Conservation (phyloP, 2,888 invertebrate genomes). For the Dendrolimus houi region DNA sequence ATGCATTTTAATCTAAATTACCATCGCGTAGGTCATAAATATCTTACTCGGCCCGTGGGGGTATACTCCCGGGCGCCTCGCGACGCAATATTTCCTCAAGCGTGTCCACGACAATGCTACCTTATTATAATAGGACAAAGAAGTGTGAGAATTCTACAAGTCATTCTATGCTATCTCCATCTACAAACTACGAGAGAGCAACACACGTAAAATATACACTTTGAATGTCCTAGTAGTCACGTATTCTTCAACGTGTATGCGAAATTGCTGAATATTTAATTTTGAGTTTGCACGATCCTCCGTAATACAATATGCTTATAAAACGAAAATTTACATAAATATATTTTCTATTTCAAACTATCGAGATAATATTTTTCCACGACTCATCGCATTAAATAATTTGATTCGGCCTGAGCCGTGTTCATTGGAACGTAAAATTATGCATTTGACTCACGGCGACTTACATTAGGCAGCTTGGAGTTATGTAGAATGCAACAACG, state of each 20-base stretch:
- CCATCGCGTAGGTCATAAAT: slow-evolving; percentile 38
- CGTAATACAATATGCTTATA: too few relatives aligned
- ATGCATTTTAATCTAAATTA: slow-evolving; percentile 51
- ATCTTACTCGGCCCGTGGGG: slow-evolving; percentile 27
- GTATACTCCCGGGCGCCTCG: slow-evolving; percentile 45
- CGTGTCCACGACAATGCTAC: slow-evolving; percentile 63
- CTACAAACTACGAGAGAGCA: slow-evolving; percentile 15
- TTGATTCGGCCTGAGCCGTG: slow-evolving; percentile 14
- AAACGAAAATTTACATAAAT: too few relatives aligned
- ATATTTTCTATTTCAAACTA: too few relatives aligned
- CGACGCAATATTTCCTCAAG: slow-evolving; percentile 27
- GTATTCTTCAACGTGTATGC: slow-evolving; percentile 5
- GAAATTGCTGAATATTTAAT: neutral
- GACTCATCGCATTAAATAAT: slow-evolving; percentile 14
- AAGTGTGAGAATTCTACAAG: slow-evolving; percentile 51
- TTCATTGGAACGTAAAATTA: slow-evolving; percentile 44
- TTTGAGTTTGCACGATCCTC: neutral
- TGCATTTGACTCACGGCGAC: slow-evolving; percentile 31
- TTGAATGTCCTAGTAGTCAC: slow-evolving; percentile 18
- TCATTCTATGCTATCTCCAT: slow-evolving; percentile 36
- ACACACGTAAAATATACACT: slow-evolving; percentile 5
- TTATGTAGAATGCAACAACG: slow-evolving; percentile 12
- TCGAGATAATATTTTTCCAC: too few relatives aligned
- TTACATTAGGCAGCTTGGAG: slow-evolving; percentile 19
- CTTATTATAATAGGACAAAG: slow-evolving; percentile 54